Evolutionary conservation across 1,140 invertebrate genomes (phyloP), one percentile per base, ranked within the genome.

Genomic region (Vanessa atalanta): DNA sequence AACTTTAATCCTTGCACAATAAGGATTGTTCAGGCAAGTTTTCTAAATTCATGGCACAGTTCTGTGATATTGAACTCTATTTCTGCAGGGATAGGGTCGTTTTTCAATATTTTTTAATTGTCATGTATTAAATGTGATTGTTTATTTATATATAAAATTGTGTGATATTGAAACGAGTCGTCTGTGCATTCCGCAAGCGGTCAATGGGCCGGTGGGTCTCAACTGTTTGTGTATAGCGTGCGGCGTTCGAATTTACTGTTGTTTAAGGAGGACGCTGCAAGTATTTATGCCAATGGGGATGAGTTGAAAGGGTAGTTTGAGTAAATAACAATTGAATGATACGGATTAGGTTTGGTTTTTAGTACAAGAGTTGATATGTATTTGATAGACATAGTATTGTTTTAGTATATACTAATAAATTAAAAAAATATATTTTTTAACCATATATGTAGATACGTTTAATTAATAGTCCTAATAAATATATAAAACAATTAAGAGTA

Each of bases 151-250:
- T 55, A 16, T 31, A 26, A 61, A 15, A 37, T 61, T 16, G 23
- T 16, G 13, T 37, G 14, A 61, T 61, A 47, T 31, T 48, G 43
- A 15, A 65, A 48, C 63, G 20, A 12, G 47, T 47, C 55, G n/a
- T 26, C 23, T 16, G 31, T 43, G 20, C 70, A 72, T 72, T 72
- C 70, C 70, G 12, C 16, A 11, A 53, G 23, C 61, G 70, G 70
- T 72, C 70, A 72, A 72, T 65, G 61, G 70, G 60, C 23, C 69
- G 57, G 51, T 13, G 60, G 23, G 57, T 71, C 23, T 71, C 11
- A 47, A 13, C 26, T 55, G 31, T 57, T 14, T 31, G 66, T 57
- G 31, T 67, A 43, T 9, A 43, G 37, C 9, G 37, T 43, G 37
- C 37, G 3, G 1, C 6, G 16, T 47, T 9, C 20, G 37, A 47